These are phyloP conservation scores for Spodoptera frugiperda DNA, from an alignment of 1,140 invertebrate species.

Conservation along the genomic window DNA sequence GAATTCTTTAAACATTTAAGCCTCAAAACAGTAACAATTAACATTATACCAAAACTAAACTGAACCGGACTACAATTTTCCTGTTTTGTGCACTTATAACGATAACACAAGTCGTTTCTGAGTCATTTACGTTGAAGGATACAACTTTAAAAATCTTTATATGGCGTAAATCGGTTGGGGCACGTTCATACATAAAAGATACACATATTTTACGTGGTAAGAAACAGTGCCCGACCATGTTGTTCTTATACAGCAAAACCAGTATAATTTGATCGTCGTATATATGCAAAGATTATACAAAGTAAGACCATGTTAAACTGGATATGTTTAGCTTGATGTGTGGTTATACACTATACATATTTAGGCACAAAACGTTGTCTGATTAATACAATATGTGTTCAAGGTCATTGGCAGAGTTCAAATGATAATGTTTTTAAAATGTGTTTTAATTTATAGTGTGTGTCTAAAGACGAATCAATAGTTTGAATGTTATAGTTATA, in stretches of 20 bases:
- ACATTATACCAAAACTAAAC: background rate
- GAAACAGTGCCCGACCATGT: background rate
- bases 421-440: background rate
- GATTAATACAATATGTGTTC: background rate
- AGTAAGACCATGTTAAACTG: no score
- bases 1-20: no score
- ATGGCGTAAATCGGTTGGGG: background rate
- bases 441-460: background rate
- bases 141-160: background rate
- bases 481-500: no score
- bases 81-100: conserved; percentile 20
- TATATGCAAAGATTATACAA: no score
- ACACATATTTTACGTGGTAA: background rate
- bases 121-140: conserved; percentile 13
- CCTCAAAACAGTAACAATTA: background rate
- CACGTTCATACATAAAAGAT: background rate
- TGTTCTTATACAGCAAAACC: no score
- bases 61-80: background rate
- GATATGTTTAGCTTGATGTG: no score
- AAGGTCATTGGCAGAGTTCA: background rate
- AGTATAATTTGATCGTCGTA: no score
- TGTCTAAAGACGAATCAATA: no score
- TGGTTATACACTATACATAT: no score
- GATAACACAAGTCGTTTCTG: background rate
- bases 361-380: no score